Percentiles rank a stretch among this genome's conserved stretches.
These are phyloP conservation scores for Engraulis encrasicolus DNA, from an alignment of 2,113 vertebrate species.

Conservation along the genomic window DNA sequence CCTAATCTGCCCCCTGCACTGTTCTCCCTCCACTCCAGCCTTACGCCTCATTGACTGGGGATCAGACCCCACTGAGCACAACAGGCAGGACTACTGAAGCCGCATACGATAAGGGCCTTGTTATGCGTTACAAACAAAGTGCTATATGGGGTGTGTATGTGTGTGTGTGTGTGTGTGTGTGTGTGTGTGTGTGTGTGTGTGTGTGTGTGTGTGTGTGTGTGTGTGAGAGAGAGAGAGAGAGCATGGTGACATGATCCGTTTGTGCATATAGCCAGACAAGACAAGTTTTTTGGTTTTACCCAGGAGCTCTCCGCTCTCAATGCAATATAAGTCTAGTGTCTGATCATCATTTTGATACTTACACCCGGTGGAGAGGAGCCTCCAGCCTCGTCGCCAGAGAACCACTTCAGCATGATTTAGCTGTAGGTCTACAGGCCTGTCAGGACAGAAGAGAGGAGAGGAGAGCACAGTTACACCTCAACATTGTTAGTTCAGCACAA, in stretches of 20 bases:
- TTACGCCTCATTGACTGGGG: conserved; percentile 11
- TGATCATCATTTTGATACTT: conserved; percentile 17
- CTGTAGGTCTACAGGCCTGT: background rate
- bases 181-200: background rate
- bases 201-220: too few species aligned
- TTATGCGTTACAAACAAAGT: background rate
- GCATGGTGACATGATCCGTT: background rate
- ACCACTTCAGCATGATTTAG: conserved; percentile 54
- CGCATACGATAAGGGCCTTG: background rate
- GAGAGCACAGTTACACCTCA: too few species aligned
- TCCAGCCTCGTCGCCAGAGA: conserved; percentile 45
- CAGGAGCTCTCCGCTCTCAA: background rate
- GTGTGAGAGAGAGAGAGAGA: too few species aligned
- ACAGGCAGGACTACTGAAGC: background rate
- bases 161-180: too few species aligned
- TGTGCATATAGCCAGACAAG: background rate
- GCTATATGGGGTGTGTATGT: background rate
- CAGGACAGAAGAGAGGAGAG: background rate
- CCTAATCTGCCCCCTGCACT: background rate
- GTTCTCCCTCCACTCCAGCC: background rate
- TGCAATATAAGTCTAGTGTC: too few species aligned
- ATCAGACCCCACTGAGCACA: conserved; percentile 5
- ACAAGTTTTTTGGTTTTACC: background rate
- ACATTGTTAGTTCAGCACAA: background rate
- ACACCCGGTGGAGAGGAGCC: conserved; percentile 41